Evolutionary conservation across 2,797 vertebrate species (phyloP).

Genomic region (Streptopelia turtur): DNA sequence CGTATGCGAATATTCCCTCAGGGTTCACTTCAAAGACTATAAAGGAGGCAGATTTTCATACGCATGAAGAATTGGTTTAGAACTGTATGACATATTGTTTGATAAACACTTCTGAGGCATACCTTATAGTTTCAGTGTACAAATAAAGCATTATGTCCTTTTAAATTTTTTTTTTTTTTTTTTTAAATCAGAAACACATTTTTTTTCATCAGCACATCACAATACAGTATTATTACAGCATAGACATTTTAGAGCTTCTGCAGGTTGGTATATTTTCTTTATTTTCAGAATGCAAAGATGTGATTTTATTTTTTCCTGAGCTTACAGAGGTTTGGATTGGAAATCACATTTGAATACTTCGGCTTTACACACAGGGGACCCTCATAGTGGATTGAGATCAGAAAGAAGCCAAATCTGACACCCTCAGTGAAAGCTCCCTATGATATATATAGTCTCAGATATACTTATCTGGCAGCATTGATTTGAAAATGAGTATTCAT

Average conservation of each 20-base stretch:
- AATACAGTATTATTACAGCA: neutral
- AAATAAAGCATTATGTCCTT: neutral
- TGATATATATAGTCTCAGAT: neutral
- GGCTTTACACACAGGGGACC: neutral
- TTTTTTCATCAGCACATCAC: neutral
- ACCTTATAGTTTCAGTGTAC: neutral
- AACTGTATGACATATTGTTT: conserved; percentile 54
- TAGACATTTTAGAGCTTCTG: neutral
- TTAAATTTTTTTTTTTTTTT: neutral
- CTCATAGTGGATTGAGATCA: neutral
- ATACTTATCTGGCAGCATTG: neutral
- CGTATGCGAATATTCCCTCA: conserved; percentile 49
- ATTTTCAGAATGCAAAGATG: neutral
- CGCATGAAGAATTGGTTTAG: conserved; percentile 42
- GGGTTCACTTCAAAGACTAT: conserved; percentile 67
- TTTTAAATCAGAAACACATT: neutral
- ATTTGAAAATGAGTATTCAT: neutral
- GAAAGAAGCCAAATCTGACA: neutral
- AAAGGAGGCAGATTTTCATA: conserved; percentile 63
- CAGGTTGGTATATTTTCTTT: neutral
- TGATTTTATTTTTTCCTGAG: neutral
- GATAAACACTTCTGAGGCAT: conserved; percentile 55
- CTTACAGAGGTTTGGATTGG: neutral
- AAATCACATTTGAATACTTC: neutral
- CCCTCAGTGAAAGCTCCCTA: neutral